Evolutionary conservation across 2,888 invertebrate species (phyloP).

Genomic region (Oasisia sp.): DNA sequence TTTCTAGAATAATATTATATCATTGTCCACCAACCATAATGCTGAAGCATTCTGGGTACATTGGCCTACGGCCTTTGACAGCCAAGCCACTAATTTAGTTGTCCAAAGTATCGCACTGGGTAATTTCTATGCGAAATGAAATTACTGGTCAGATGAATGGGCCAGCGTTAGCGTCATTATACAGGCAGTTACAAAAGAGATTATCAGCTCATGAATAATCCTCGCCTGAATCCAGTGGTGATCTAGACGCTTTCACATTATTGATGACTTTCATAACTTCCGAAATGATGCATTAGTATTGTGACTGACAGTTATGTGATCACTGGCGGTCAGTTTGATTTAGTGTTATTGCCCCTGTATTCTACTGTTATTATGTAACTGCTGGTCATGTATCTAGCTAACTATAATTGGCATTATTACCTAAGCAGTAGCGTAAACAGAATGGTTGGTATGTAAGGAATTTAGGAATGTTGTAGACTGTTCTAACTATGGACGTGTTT

Average conservation of each 20-base stretch:
- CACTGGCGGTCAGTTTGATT: background rate
- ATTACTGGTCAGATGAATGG: background rate
- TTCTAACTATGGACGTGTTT: background rate
- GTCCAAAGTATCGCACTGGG: background rate
- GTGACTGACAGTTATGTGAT: background rate
- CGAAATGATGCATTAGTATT: background rate
- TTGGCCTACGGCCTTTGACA: background rate
- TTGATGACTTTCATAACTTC: background rate
- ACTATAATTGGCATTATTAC: background rate
- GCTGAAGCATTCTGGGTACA: background rate
- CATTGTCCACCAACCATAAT: background rate
- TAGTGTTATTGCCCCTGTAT: background rate
- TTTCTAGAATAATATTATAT: background rate
- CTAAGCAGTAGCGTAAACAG: background rate
- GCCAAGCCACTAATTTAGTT: background rate
- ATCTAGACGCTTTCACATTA: background rate
- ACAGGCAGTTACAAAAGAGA: slow-evolving; percentile 7
- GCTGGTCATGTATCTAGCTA: background rate
- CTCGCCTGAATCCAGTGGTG: background rate
- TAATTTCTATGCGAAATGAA: background rate
- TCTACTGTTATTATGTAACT: background rate
- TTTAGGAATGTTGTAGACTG: background rate
- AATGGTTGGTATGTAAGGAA: background rate
- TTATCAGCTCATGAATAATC: slow-evolving; percentile 11
- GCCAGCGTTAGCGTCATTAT: background rate